Base-by-base conservation (phyloP, 2,797 vertebrate genomes). In the Antennarius maculatus region DNA sequence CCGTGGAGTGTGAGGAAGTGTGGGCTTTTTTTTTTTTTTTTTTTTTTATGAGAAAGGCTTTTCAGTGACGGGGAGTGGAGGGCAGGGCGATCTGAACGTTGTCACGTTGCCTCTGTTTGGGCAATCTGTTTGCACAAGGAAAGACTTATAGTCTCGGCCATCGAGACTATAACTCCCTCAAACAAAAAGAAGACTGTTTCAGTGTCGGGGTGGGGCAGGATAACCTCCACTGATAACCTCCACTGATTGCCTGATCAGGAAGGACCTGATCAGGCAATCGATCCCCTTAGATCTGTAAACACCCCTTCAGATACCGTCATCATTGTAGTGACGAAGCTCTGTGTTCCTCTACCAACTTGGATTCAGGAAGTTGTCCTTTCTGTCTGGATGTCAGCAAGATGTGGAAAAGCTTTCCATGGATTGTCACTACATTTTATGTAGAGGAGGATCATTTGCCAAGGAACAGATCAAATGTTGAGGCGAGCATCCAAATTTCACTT, bases 11-110 rank as follows among this genome's bases (percentile, higher is more conserved):
- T 61, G 74, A 80, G 84, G 81, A 83, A 82, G 81, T 79, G 70
- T 12, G 58, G 29, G 29, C 4, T 3, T 7, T 31, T 31, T 31
- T 31, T 31, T 7, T 56, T 54, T 16, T 65, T 56, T 51, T 51
- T 29, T 37, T 18, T 50, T 68, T 60, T 52, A 42, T 27, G 68
- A 82, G 77, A 79, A 83, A 76, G 72, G 70, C 3, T 71, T 82
- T 71, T 76, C 66, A 27, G 69, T 83, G 87, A 85, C 77, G 79
- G 75, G 73, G 57, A 66, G 6, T 14, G 49, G 70, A 80, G 80
- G 57, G 77, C 61, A 79, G 87, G 82, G 73, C 80, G 74, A 67
- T 41, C 56, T 81, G 54, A 75, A 63, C 71, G 43, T 0, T 69
- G 50, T 84, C 82, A 70, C 65, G 56, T n/a, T 41, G 48, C 48